Evolutionary conservation across 1,140 invertebrate genomes (phyloP).

Genomic region (Aplysia californica): DNA sequence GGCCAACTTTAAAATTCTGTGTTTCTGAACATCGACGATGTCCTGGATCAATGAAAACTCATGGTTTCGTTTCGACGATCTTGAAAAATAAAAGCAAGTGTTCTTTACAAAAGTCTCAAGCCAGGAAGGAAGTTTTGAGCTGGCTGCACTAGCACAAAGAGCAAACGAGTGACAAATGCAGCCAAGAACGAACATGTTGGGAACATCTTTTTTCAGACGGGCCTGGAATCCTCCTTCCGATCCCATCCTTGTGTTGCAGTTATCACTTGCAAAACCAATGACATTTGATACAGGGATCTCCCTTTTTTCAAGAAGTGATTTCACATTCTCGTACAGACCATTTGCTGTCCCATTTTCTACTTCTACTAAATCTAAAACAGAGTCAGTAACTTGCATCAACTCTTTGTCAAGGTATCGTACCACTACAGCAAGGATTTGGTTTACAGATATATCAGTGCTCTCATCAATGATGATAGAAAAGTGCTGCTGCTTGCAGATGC

Average conservation of each 20-base stretch:
- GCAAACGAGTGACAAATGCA: constrained; percentile 2
- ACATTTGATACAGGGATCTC: not conserved
- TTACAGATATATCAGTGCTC: constrained; percentile 1
- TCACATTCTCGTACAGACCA: not conserved
- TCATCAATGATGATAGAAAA: constrained; percentile 1
- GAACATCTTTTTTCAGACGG: not conserved
- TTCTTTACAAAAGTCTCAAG: not conserved
- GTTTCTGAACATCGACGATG: not conserved
- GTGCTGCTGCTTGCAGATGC: not conserved
- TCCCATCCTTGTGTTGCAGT: not conserved
- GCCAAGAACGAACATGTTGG: not conserved
- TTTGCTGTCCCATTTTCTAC: not conserved
- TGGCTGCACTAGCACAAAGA: not conserved
- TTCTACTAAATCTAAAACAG: not conserved
- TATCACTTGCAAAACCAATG: not conserved
- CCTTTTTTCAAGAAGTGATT: not conserved
- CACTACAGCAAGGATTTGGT: not conserved
- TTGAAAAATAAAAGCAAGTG: not conserved
- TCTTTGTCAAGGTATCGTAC: not conserved
- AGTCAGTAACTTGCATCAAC: not conserved
- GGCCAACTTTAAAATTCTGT: not conserved
- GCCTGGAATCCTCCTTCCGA: not conserved
- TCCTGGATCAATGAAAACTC: not conserved
- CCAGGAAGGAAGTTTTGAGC: not conserved
- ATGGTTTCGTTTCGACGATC: not conserved